These are phyloP conservation scores for Fundulus diaphanus DNA, from an alignment of 2,797 vertebrate genomes.

Conservation along the genomic window DNA sequence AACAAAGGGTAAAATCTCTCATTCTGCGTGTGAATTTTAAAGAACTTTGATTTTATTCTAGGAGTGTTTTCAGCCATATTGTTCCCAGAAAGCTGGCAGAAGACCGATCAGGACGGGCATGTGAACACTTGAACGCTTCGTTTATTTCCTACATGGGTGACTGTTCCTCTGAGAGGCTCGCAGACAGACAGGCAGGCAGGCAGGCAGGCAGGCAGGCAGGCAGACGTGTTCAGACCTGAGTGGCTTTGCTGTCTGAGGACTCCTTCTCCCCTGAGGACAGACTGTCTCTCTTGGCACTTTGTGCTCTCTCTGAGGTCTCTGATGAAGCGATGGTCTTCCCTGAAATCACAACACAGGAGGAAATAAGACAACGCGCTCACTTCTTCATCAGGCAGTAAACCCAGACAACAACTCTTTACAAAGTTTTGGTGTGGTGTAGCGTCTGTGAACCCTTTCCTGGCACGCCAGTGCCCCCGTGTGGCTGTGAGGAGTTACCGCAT, in stretches of 20 bases:
- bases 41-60: not conserved
- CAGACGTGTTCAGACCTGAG: slow-evolving; percentile 85
- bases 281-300: slow-evolving; percentile 87
- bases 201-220: not conserved
- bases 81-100: slow-evolving; percentile 1
- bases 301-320: slow-evolving; percentile 88
- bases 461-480: slow-evolving; percentile 40
- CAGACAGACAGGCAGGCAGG: not conserved
- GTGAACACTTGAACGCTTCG: not conserved
- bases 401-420: not conserved
- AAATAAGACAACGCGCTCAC: not conserved
- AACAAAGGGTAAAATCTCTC: not conserved
- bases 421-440: not conserved
- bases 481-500: slow-evolving; percentile 29
- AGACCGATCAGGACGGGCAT: not conserved
- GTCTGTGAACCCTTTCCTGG: not conserved
- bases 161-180: not conserved
- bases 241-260: slow-evolving; percentile 86
- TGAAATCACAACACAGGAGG: slow-evolving; percentile 33
- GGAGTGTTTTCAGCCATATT: not conserved
- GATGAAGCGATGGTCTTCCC: slow-evolving; percentile 87
- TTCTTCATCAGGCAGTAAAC: not conserved
- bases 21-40: not conserved
- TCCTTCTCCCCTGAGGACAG: slow-evolving; percentile 88
- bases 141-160: not conserved